Evolutionary conservation across 35 echinoderm and acorn worm genomes (phyloP), one percentile per base, ranked within the genome.

Genomic region (Strongylocentrotus purpuratus): DNA sequence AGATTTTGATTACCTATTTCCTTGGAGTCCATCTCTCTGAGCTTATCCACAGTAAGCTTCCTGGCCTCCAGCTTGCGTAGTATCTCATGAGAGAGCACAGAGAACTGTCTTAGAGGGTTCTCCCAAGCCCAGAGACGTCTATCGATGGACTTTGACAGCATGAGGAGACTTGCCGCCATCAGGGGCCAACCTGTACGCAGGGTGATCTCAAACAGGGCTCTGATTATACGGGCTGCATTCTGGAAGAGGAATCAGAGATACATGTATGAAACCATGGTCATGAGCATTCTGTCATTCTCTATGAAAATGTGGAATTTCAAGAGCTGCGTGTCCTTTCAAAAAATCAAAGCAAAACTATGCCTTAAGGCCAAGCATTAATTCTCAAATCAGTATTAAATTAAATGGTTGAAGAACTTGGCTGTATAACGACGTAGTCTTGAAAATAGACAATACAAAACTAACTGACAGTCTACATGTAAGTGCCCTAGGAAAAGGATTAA

Each of bases 1-100:
- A n/a, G 94, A 97, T 58, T 99, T 99, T 52, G 95, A 96, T 10
- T 88, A 99, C 98, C 98, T 33, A 99, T 96, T 87, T 99, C 98
- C 22, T 89, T 90, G 4, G 95, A 94, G 46, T 35, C 46, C 98
- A 99, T 97, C 33, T 99, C 98, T 78, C 86, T 97, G 31, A 99
- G 85, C 85, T 94, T 70, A 48, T 99, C 97, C 4, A 99, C 45
- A 4, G 94, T 97, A 5, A 98, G 61, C 18, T 97, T 95, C 48
- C 35, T 88, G 14, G 33, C 94, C 87, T 98, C 96, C 92, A 99
- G 85, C 61, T 99, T 99, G 31, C 96, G 71, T 41, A 96, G 92
- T 9, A 96, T 96, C 41, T 99, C 98, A 22, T 90, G 46, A 18
- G 93, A 95, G 3, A 99, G 95, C 11, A 88, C 86, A 0, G 97